Base-by-base conservation (phyloP, 2,888 invertebrate genomes). In the Encarsia formosa region DNA sequence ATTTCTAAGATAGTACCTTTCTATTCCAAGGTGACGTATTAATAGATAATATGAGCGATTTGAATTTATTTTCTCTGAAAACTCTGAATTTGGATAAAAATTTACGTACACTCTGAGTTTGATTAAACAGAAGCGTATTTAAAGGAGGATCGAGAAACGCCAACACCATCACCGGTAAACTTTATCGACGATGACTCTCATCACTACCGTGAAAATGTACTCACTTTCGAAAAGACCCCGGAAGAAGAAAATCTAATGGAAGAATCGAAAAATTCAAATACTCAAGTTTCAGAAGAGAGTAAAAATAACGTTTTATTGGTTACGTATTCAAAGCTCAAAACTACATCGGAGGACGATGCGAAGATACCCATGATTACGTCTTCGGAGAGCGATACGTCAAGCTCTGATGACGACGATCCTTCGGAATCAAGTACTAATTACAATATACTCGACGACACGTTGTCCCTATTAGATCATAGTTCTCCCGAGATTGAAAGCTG, bases 351-450 rank as follows among this genome's bases (percentile, higher is more conserved):
- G 8, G 62, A 61, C 22, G 57, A 61, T 4, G 58, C 54, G 35
- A 53, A 59, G 4, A 67, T 68, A 47, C 69, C 70, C 5, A 66
- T 66, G 60, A 65, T 67, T 11, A 70, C 69, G 0, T 71, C 71
- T 1, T 69, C 67, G 3, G 69, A 68, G 34, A 65, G 67, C 1
- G 70, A 71, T 31, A 71, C 71, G 1, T 68, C 69, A 5, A 68
- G 64, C 1, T 65, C 67, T 0, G 63, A 61, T 2, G 63, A 59
- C n/a, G 63, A 63, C 9, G 67, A 64, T 1, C 65, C 65, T 2
- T 69, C 71, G 11, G 66, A 70, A 49, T 67, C 67, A 4, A 71
- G 68, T 49, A 63, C 69, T 5, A 67, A 66, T 57, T 73, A 73
- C 39, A 69, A 71, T 59, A 67, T 71, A 34, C 58, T 73, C 31